Conservation (phyloP, 1,140 invertebrate genomes). For the Archegozetes longisetosus region DNA sequence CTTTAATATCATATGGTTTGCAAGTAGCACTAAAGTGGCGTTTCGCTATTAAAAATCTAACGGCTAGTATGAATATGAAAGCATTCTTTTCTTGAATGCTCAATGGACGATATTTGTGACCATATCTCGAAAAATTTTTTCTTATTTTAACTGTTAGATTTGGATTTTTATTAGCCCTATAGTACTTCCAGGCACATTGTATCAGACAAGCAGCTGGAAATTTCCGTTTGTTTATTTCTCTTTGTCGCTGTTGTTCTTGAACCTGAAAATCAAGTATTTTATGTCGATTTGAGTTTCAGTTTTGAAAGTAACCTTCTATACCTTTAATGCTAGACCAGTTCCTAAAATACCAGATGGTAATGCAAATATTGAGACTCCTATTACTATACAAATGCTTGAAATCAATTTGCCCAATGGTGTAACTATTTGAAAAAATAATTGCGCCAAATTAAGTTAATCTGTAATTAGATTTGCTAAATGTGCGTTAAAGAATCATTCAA, state of each 20-base stretch:
- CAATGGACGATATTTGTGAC: too few relatives aligned
- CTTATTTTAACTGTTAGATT: too few relatives aligned
- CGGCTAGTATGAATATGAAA: neutral
- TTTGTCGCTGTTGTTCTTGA: neutral
- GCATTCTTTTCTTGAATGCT: neutral
- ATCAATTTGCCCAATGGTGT: neutral
- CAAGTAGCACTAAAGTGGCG: conserved; percentile 83
- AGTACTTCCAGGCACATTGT: conserved; percentile 11
- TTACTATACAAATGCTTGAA: neutral
- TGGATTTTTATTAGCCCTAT: too few relatives aligned
- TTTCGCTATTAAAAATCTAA: conserved; percentile 47
- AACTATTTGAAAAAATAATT: neutral
- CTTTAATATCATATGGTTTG: conserved; percentile 92
- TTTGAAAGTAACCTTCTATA: neutral
- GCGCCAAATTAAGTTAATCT: too few relatives aligned
- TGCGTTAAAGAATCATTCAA: too few relatives aligned
- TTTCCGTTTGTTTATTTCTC: neutral
- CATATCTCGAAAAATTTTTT: too few relatives aligned
- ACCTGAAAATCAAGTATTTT: neutral
- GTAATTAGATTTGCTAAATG: too few relatives aligned
- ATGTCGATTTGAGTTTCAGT: neutral
- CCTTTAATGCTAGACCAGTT: conserved; percentile 11
- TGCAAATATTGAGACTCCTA: neutral
- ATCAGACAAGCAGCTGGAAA: conserved; percentile 4
- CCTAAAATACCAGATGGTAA: conserved; percentile 5